phyloP scores from a whole-genome alignment of 2,888 invertebrate species.

The Atrina japonica region DNA sequence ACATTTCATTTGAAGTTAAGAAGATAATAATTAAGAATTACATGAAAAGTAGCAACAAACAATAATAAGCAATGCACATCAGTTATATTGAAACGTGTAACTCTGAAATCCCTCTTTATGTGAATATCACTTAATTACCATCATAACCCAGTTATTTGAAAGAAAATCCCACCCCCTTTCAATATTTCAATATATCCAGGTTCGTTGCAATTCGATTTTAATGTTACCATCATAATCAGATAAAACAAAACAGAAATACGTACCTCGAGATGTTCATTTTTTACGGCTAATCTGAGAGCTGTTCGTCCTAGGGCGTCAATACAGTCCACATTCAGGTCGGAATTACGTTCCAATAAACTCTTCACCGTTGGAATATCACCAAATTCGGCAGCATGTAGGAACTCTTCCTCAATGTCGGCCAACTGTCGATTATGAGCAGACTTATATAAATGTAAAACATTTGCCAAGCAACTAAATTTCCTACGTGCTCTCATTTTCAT shows the following conservation, averaged over 20 bases:
- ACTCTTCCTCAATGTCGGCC: slow-evolving; percentile 73
- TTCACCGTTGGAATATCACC: slow-evolving; percentile 75
- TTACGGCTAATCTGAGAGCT: slow-evolving; percentile 76
- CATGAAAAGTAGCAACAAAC: too few relatives aligned
- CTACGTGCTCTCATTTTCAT: slow-evolving; percentile 1
- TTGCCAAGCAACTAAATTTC: slow-evolving; percentile 17
- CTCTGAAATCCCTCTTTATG: too few relatives aligned
- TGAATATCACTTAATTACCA: too few relatives aligned
- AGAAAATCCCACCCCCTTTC: not conserved
- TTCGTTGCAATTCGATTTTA: too few relatives aligned
- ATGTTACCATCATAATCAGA: slow-evolving; percentile 1
- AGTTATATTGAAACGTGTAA: too few relatives aligned
- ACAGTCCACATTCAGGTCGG: slow-evolving; percentile 74
- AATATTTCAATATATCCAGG: not conserved
- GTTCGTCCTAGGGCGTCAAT: slow-evolving; percentile 77
- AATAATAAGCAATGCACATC: too few relatives aligned
- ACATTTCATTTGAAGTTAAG: too few relatives aligned
- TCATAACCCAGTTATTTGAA: too few relatives aligned
- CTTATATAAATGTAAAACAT: slow-evolving; percentile 22
- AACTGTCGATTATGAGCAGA: slow-evolving; percentile 59
- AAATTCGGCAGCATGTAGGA: slow-evolving; percentile 77
- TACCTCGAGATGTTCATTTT: slow-evolving; percentile 79
- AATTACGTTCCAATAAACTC: slow-evolving; percentile 63
- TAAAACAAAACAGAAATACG: slow-evolving; percentile 18
- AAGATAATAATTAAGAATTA: too few relatives aligned